Conservation (phyloP, 2,113 vertebrate species). For the Eulemur macaco region DNA sequence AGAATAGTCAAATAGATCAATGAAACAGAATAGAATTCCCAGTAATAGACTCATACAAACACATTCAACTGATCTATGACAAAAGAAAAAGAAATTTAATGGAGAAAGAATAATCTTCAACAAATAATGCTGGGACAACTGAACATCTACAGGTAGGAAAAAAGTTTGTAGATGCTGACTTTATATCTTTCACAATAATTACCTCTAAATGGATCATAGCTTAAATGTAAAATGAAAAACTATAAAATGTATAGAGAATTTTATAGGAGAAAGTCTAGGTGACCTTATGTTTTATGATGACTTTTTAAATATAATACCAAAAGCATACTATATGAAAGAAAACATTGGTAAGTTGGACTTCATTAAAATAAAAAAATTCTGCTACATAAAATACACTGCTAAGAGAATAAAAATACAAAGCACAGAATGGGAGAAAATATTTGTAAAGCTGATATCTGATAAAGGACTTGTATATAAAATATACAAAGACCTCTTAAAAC, state of each 20-base stretch:
- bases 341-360: not conserved
- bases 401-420: not conserved
- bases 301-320: not conserved
- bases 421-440: not conserved
- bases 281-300: not conserved
- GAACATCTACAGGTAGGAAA: not conserved
- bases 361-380: not conserved
- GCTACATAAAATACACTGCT: not conserved
- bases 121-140: not conserved
- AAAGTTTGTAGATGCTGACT: not conserved
- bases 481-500: not conserved
- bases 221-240: not conserved
- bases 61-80: not conserved
- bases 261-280: not conserved
- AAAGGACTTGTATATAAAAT: not conserved
- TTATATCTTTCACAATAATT: not conserved
- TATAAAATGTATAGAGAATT: not conserved
- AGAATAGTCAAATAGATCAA: not conserved
- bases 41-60: not conserved
- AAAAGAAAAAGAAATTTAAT: not conserved
- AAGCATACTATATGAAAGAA: not conserved
- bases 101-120: not conserved
- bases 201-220: not conserved
- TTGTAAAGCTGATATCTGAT: not conserved
- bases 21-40: not conserved